Evolutionary conservation across 1,140 invertebrate genomes (phyloP).

Genomic region (Euschistus heros): DNA sequence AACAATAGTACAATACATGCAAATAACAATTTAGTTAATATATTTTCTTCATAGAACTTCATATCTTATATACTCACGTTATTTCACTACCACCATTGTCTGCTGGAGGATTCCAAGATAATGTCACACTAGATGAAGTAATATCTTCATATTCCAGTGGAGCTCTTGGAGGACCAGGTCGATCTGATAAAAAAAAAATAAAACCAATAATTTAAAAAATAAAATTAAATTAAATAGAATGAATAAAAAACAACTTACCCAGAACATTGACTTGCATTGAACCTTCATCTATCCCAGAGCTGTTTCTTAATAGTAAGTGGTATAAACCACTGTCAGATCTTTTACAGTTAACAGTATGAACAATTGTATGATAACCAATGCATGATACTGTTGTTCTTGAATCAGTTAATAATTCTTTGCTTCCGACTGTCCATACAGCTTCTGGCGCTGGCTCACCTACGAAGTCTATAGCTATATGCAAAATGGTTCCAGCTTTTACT

Average conservation of each 20-base stretch:
- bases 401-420: conserved; percentile 58
- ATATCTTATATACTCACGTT: conserved; percentile 46
- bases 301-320: conserved; percentile 69
- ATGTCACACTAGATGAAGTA: conserved; percentile 82
- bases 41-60: not conserved
- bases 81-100: conserved; percentile 91
- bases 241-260: conserved; percentile 35
- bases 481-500: conserved; percentile 83
- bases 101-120: conserved; percentile 89
- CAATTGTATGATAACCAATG: conserved; percentile 80
- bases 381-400: conserved; percentile 76
- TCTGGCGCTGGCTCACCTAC: conserved; percentile 82
- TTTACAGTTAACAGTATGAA: conserved; percentile 81
- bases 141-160: conserved; percentile 91
- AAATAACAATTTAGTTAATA: no score
- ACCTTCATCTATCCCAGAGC: conserved; percentile 79
- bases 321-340: conserved; percentile 75
- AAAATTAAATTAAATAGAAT: not conserved
- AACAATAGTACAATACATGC: no score
- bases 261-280: conserved; percentile 81
- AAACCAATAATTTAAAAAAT: not conserved
- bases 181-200: conserved; percentile 41
- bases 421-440: conserved; percentile 71
- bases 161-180: conserved; percentile 71
- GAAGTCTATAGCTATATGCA: conserved; percentile 86